phyloP scores from a whole-genome alignment of 2,888 invertebrate genomes.

The Baccha elongata region DNA sequence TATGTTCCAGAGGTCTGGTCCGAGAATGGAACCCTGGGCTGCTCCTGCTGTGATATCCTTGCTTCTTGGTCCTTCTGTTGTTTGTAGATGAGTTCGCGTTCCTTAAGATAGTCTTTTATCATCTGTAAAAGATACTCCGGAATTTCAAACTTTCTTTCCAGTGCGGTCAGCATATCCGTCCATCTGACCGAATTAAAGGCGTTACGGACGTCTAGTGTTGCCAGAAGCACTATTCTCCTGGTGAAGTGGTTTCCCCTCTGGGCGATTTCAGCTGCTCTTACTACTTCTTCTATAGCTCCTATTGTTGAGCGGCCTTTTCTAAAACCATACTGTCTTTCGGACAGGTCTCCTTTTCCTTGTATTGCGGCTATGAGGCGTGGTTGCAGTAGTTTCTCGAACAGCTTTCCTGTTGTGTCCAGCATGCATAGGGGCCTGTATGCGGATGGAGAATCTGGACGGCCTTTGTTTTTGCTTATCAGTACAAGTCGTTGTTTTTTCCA shows the following conservation, averaged over 20 bases:
- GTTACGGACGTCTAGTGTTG: background rate
- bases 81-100: constrained; percentile 2
- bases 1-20: constrained; percentile 38
- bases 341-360: background rate
- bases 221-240: background rate
- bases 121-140: background rate
- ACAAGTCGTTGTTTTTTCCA: constrained; percentile 16
- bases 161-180: background rate
- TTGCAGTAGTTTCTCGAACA: background rate
- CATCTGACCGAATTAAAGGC: constrained; percentile 51
- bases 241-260: background rate
- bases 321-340: no score
- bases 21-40: constrained; percentile 27
- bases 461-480: background rate
- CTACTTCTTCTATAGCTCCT: background rate
- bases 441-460: background rate
- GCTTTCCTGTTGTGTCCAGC: constrained; percentile 3
- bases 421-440: background rate
- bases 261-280: background rate
- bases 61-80: background rate
- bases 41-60: constrained; percentile 11
- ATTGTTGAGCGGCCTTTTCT: background rate
- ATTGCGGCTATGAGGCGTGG: background rate
- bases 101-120: background rate
- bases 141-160: background rate